phyloP scores from a whole-genome alignment of 2,888 invertebrate species.

The Chrysomela aeneicollis region DNA sequence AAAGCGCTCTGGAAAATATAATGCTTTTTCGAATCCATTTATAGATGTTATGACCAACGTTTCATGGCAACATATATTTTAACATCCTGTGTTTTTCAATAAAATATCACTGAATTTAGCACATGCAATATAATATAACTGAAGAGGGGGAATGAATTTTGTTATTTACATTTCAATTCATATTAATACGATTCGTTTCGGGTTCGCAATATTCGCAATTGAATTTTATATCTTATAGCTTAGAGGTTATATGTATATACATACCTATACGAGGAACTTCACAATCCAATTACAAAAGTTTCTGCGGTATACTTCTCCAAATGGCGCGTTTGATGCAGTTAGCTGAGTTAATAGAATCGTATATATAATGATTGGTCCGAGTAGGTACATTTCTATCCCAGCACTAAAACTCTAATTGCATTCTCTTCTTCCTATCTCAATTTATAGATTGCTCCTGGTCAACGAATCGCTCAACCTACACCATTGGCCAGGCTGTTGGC shows the following conservation, averaged over 20 bases:
- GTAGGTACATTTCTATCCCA: slow-evolving; percentile 43
- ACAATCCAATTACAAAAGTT: slow-evolving; percentile 54
- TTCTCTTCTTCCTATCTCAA: slow-evolving; percentile 31
- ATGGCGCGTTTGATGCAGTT: slow-evolving; percentile 58
- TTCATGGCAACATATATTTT: no score
- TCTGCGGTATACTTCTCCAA: slow-evolving; percentile 56
- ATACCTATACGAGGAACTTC: slow-evolving; percentile 44
- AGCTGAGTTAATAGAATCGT: slow-evolving; percentile 58
- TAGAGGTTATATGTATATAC: slow-evolving; percentile 41
- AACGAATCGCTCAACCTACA: not conserved
- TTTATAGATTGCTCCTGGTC: not conserved
- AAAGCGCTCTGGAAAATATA: no score
- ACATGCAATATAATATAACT: no score
- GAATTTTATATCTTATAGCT: slow-evolving; percentile 23
- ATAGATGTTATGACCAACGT: no score
- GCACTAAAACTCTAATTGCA: slow-evolving; percentile 42
- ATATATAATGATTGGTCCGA: slow-evolving; percentile 48
- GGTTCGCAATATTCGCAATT: slow-evolving; percentile 18
- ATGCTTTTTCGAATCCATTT: no score
- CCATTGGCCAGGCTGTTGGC: not conserved
- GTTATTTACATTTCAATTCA: no score
- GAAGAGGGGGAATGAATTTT: no score
- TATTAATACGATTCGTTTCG: no score
- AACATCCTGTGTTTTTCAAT: no score
- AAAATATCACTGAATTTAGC: no score